Conservation (phyloP, 2,113 vertebrate genomes). For the Acinonyx jubatus region DNA sequence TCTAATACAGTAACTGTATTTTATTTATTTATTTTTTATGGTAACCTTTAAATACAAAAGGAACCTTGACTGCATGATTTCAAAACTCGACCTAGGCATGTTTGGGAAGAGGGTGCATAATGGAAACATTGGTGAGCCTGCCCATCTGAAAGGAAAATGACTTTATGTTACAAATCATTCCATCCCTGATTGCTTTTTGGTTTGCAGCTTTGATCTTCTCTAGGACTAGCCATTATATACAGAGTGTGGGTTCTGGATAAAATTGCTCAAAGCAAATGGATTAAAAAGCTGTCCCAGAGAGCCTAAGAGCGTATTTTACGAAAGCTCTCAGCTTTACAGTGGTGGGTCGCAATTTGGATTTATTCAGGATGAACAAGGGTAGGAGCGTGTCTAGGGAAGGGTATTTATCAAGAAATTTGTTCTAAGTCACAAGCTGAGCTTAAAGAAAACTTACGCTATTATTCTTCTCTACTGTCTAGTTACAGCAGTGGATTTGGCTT, state of each 20-base stretch:
- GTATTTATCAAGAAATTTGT: constrained; percentile 7
- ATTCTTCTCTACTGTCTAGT: neutral
- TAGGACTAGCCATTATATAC: neutral
- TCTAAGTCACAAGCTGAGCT: neutral
- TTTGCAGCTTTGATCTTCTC: neutral
- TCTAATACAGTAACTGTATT: neutral
- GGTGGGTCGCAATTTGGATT: neutral
- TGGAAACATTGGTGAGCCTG: neutral
- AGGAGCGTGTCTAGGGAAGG: neutral
- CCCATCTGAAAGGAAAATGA: neutral
- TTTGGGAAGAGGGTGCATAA: neutral
- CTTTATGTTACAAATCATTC: neutral
- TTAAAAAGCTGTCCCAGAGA: constrained; percentile 13
- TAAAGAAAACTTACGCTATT: neutral
- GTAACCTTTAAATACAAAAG: neutral
- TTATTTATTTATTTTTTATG: no score
- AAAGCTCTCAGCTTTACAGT: neutral
- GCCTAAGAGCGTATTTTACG: constrained; percentile 15
- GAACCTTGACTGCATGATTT: neutral
- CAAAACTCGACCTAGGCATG: neutral
- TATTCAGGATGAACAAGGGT: neutral
- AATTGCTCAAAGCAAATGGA: neutral
- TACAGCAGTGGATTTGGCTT: neutral
- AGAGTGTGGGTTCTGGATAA: neutral
- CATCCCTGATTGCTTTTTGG: neutral